Base-by-base conservation (phyloP, 1,140 invertebrate species). In the Cyphomyrmex costatus region DNA sequence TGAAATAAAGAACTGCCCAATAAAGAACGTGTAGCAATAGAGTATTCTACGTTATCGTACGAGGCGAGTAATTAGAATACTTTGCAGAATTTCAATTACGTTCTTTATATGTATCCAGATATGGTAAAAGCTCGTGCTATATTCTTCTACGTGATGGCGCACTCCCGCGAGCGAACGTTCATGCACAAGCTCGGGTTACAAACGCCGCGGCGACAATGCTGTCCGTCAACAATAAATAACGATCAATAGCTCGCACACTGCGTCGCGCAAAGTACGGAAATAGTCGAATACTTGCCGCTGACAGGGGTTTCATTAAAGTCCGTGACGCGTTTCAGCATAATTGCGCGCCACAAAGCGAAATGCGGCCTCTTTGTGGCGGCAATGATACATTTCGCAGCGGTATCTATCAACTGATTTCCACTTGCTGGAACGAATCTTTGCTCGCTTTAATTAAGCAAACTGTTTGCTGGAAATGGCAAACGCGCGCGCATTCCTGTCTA, bases 371-470 rank as follows among this genome's bases (percentile, higher is more conserved):
- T 83, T 83, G 79, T 83, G 53, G 30, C 68, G 68, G 12, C 68
- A 83, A 83, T 83, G 79, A 83, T 83, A 73, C 66, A 83, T 83
- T 83, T 73, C 58, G 68, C 79, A 73, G 36, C 19, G 79, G 53
- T 83, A 83, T 83, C 79, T 83, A 83, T 83, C 79, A 83, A 83
- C 79, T 42, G 79, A 83, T 88, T 89, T 89, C 86, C 86, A 65
- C 73, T 77, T 70, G 86, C 49, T 46, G 46, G 58, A 68, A 83
- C 88, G 68, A 70, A 86, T 80, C 85, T 84, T 74, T 65, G 74
- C 60, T 77, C 60, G 61, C 88, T 74, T 86, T 87, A 89, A 86
- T 86, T 89, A 90, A 83, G 73, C 85, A 84, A 90, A 90, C 88
- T 68, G 60, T 89, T 86, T 46, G 71, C 84, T 65, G 61, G 76